phyloP scores from a whole-genome alignment of 2,888 invertebrate genomes.

The Coremacera marginata region DNA sequence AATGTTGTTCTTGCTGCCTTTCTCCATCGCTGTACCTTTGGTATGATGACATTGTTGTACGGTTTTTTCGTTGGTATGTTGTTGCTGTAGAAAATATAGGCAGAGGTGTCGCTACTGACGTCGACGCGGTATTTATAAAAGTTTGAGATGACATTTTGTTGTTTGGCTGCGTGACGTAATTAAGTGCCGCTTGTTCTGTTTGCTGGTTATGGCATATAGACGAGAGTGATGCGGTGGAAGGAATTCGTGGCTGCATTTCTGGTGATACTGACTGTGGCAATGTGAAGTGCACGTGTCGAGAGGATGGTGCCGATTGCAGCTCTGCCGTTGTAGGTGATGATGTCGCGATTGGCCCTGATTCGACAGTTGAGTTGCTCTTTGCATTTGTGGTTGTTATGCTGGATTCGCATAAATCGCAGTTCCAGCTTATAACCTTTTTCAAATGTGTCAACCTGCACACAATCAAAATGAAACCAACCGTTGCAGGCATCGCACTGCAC shows the following conservation, averaged over 20 bases:
- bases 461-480: too few relatives aligned
- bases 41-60: neutral
- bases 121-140: neutral
- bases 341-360: neutral
- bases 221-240: neutral
- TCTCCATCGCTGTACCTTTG: neutral
- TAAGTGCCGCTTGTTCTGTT: neutral
- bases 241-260: neutral
- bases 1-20: neutral
- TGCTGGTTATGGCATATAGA: neutral
- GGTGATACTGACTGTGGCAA: neutral
- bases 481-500: conserved; percentile 13
- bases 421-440: conserved; percentile 7
- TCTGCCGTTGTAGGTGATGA: neutral
- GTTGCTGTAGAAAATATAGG: neutral
- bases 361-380: neutral
- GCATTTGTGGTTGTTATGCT: neutral
- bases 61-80: neutral
- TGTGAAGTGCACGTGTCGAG: neutral
- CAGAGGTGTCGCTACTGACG: neutral
- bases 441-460: too few relatives aligned
- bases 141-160: too few relatives aligned
- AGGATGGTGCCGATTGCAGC: neutral
- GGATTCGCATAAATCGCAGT: conserved; percentile 9
- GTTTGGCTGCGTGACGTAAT: too few relatives aligned